Conservation (phyloP, 2,888 invertebrate species). For the Malachius bipustulatus region DNA sequence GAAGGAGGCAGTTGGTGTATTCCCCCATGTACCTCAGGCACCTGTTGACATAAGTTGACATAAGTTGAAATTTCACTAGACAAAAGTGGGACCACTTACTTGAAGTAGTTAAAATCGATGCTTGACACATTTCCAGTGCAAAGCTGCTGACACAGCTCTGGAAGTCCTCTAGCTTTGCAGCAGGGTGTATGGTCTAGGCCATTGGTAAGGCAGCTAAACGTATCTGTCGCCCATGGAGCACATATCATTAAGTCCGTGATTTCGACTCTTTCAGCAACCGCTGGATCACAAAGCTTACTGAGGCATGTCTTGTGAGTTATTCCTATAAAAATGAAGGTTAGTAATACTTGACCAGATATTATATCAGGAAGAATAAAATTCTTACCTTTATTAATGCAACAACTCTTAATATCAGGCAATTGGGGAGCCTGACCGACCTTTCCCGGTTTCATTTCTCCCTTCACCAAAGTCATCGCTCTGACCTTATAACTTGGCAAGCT, state of each 20-base stretch:
- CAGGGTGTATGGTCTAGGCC: conserved; percentile 73
- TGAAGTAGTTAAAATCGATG: conserved; percentile 71
- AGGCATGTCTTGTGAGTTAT: conserved; percentile 64
- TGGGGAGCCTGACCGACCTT: conserved; percentile 46
- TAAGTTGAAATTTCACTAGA: not conserved
- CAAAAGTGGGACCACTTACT: conserved; percentile 44
- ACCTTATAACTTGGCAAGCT: conserved; percentile 65
- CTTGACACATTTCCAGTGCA: conserved; percentile 70
- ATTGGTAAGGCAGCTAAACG: conserved; percentile 69
- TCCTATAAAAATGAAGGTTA: too few species aligned
- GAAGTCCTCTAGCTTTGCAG: conserved; percentile 62
- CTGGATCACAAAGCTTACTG: conserved; percentile 69
- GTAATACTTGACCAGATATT: too few species aligned
- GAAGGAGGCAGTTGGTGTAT: conserved; percentile 69
- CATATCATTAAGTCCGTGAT: conserved; percentile 80
- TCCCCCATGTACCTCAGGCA: conserved; percentile 72
- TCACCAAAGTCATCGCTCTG: conserved; percentile 58
- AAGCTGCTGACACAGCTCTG: conserved; percentile 59
- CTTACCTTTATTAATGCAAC: conserved; percentile 54
- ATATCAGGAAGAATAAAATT: too few species aligned
- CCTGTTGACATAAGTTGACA: conserved; percentile 32
- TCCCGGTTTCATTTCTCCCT: conserved; percentile 47
- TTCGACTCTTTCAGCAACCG: conserved; percentile 37
- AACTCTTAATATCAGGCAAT: conserved; percentile 58
- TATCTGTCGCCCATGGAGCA: conserved; percentile 74